Evolutionary conservation across 2,888 invertebrate genomes (phyloP).

Genomic region (Nymphalis polychloros): DNA sequence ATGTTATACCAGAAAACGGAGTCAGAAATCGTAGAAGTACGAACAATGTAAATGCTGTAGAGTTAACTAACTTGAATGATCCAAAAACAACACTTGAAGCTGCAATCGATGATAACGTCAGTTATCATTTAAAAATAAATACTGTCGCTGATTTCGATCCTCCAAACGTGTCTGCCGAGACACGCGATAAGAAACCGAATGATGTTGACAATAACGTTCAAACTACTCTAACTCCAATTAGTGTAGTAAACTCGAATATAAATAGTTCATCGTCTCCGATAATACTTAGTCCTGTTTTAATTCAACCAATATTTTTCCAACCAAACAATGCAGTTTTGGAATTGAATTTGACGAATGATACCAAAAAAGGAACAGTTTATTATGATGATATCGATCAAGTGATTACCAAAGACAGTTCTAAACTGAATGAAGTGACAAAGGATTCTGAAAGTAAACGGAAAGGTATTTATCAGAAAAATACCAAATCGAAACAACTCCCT

Average conservation of each 20-base stretch:
- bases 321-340: conserved; percentile 36
- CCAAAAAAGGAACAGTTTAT: conserved; percentile 60
- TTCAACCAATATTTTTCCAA: conserved; percentile 65
- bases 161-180: conserved; percentile 38
- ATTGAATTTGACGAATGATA: conserved; percentile 42
- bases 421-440: conserved; percentile 36
- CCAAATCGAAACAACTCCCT: conserved; percentile 58
- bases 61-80: conserved; percentile 22
- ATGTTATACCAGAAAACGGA: background rate
- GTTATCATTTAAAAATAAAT: conserved; percentile 73
- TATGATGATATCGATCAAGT: conserved; percentile 73
- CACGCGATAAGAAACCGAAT: conserved; percentile 43
- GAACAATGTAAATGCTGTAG: conserved; percentile 7
- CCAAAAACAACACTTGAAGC: conserved; percentile 37
- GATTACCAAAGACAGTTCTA: conserved; percentile 42
- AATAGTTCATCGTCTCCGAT: conserved; percentile 57
- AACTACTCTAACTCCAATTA: conserved; percentile 61
- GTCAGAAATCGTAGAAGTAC: background rate
- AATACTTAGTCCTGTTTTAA: conserved; percentile 68
- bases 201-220: conserved; percentile 39
- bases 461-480: conserved; percentile 63
- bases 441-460: conserved; percentile 49
- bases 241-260: conserved; percentile 52
- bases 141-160: conserved; percentile 57
- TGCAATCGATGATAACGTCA: conserved; percentile 59